Evolutionary conservation across 1,140 invertebrate species (phyloP).

Genomic region (Hestina assimilis): DNA sequence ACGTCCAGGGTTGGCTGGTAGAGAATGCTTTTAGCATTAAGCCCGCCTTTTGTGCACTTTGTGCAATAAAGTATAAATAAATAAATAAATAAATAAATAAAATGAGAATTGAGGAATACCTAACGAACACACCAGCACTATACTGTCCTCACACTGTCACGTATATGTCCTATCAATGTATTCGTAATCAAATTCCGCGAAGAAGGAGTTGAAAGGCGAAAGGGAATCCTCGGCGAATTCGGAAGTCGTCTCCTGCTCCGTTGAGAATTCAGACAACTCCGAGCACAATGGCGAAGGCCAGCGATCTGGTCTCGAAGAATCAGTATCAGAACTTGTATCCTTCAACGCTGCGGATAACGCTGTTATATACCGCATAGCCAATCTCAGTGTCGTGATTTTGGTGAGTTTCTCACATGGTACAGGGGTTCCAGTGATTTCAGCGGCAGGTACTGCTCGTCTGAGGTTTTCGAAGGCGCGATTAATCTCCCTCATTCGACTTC

Average conservation of each 20-base stretch:
- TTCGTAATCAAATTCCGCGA: slow-evolving; percentile 73
- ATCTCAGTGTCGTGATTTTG: slow-evolving; percentile 91
- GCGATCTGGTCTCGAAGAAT: slow-evolving; percentile 42
- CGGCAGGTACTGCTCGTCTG: slow-evolving; percentile 85
- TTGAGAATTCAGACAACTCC: slow-evolving; percentile 66
- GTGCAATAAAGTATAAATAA: too few species aligned
- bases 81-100: too few species aligned
- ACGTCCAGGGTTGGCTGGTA: too few species aligned
- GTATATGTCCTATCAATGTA: slow-evolving; percentile 70
- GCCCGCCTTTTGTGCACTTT: too few species aligned
- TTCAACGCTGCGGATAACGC: slow-evolving; percentile 76
- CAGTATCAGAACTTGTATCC: slow-evolving; percentile 41
- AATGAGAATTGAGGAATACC: slow-evolving; percentile 52
- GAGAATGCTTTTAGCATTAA: too few species aligned
- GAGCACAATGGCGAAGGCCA: slow-evolving; percentile 71
- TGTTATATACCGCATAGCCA: slow-evolving; percentile 93
- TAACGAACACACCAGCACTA: slow-evolving; percentile 47
- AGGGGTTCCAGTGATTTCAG: slow-evolving; percentile 68
- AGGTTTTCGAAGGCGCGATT: slow-evolving; percentile 92
- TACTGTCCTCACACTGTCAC: slow-evolving; percentile 70
- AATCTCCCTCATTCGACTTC: slow-evolving; percentile 92
- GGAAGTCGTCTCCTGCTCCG: slow-evolving; percentile 57
- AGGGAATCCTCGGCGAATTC: slow-evolving; percentile 72
- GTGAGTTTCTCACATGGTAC: slow-evolving; percentile 87
- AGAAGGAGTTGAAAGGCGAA: slow-evolving; percentile 74